Conservation (phyloP, 2,113 vertebrate genomes). For the Heliornis fulica region DNA sequence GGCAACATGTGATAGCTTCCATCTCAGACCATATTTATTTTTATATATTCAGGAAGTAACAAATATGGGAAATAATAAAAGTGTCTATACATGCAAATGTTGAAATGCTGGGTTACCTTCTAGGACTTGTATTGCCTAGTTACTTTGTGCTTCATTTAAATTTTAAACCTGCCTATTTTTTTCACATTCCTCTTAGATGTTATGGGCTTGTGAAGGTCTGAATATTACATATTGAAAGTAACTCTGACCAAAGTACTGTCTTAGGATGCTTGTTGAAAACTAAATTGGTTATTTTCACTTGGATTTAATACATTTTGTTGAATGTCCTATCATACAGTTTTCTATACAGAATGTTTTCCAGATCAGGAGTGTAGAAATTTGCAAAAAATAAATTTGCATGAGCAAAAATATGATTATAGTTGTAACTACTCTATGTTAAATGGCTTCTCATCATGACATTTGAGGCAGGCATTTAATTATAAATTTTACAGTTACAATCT, state of each 20-base stretch:
- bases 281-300: not conserved
- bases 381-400: not conserved
- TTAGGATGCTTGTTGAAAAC: not conserved
- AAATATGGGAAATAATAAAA: not conserved
- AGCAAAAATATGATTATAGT: not conserved
- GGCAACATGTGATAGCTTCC: not conserved
- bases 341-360: not conserved
- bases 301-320: not conserved
- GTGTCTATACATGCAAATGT: not conserved
- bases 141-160: not conserved
- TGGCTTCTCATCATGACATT: not conserved
- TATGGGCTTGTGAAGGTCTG: not conserved
- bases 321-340: not conserved
- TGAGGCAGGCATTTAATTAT: not conserved
- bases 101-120: not conserved
- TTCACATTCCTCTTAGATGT: not conserved
- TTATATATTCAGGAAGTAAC: not conserved
- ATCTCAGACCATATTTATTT: not conserved
- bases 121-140: not conserved
- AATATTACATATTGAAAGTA: not conserved
- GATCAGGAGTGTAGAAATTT: not conserved
- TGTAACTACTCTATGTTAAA: not conserved
- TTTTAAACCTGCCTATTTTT: not conserved
- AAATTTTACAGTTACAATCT: not conserved
- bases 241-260: not conserved